Evolutionary conservation across 2,797 vertebrate genomes (phyloP).

Genomic region (Eurystomus glaucurus): DNA sequence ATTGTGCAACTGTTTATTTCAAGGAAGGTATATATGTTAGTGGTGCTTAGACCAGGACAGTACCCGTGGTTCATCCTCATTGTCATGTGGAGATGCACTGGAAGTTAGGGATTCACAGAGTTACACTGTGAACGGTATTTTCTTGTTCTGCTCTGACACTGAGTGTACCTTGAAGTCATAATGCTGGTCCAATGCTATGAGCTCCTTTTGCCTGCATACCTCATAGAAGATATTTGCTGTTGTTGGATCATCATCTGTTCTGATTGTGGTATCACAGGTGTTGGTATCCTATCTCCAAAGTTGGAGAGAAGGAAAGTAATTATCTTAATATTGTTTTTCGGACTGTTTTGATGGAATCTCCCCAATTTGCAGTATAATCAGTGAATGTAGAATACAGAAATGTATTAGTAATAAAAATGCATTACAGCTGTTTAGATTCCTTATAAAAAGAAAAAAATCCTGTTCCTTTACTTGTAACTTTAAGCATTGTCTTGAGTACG

Average conservation of each 20-base stretch:
- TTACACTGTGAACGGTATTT: neutral
- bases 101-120: neutral
- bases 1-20: neutral
- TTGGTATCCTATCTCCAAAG: neutral
- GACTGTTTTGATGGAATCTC: neutral
- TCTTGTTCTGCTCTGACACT: neutral
- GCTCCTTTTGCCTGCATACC: neutral
- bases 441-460: neutral
- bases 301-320: neutral
- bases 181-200: neutral
- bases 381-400: neutral
- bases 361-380: neutral
- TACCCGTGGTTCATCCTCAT: neutral
- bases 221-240: neutral
- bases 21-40: neutral
- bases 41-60: neutral
- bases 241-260: neutral
- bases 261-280: rapidly evolving
- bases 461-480: neutral
- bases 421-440: neutral
- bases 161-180: neutral
- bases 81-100: neutral
- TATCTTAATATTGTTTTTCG: neutral
- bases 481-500: neutral
- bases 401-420: neutral